Base-by-base conservation (phyloP, 2,888 invertebrate species). In the Toxonevra muliebris region DNA sequence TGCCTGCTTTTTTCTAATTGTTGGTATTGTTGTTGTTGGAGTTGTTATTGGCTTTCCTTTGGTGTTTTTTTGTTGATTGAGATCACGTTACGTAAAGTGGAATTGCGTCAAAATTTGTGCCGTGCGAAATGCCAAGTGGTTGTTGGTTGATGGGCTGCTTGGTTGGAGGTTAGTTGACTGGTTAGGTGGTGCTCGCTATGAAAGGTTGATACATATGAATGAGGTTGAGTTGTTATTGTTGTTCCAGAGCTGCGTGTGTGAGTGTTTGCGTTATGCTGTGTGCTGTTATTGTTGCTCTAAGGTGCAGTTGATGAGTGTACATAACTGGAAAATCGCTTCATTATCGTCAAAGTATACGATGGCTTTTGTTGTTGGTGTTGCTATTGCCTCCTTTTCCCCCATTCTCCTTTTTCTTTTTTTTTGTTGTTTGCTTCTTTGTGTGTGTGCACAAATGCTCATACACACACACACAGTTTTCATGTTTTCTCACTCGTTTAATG, bases 301-400 rank as follows among this genome's bases (percentile, higher is more conserved):
- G 79, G 80, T 79, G 79, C 75, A 80, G 80, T 72, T 80, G 80
- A 80, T 79, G 79, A 78, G 79, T 80, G 79, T 75, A 76, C 76
- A 79, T 80, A 80, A 79, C 79, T 76, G 76, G 77, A 70, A 77
- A 80, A 80, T 80, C 80, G 81, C 76, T 80, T 80, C 80, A 80
- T 80, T 80, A 70, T 76, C 75, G 73, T 69, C 66, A 60, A 69
- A 66, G 58, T 60, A 63, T 60, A 40, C 61, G 52, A 52, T 15
- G 11, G 57, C 60, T 66, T 15, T 54, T 62, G 15, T 57, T 54
- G 20, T 58, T 40, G 40, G 45, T 57, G 4, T 19, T 63, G 13
- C 57, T 60, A 52, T 65, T 63, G 59, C 50, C 55, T 55, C 50
- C 55, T 55, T 50, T 57, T 62, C 17, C 45, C 67, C 17, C 50